These are phyloP conservation scores for Epizoanthus ramosus DNA, from an alignment of 92 coral and sea anemone species.

Conservation along the genomic window DNA sequence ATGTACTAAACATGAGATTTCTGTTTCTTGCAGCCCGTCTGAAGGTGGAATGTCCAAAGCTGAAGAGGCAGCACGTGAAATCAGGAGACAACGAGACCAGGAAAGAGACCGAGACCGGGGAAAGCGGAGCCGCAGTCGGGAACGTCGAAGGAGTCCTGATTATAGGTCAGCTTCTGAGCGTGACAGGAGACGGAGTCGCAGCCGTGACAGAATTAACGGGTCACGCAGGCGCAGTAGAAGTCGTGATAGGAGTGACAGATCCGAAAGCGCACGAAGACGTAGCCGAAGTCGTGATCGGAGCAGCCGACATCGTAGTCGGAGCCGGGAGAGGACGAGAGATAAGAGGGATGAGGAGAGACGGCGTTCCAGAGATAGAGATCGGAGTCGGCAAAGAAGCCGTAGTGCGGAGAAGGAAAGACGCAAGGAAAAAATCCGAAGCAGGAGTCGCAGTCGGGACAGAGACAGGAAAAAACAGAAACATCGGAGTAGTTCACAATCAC, in stretches of 20 bases:
- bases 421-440: slow-evolving; percentile 59
- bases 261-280: slow-evolving; percentile 60
- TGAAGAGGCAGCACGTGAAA: slow-evolving; percentile 41
- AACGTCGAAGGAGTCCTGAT: slow-evolving; percentile 66
- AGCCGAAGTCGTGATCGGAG: slow-evolving; percentile 65
- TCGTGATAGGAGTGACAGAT: slow-evolving; percentile 64
- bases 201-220: slow-evolving; percentile 49
- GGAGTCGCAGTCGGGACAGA: slow-evolving; percentile 71
- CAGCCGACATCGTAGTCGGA: slow-evolving; percentile 54
- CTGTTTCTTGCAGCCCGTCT: slow-evolving; percentile 9
- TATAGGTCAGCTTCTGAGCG: slow-evolving; percentile 47
- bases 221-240: slow-evolving; percentile 41
- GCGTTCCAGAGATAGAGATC: slow-evolving; percentile 1
- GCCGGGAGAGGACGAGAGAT: slow-evolving; percentile 29
- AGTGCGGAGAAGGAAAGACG: slow-evolving; percentile 50
- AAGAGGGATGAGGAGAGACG: slow-evolving; percentile 1
- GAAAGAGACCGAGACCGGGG: slow-evolving; percentile 45
- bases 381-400: slow-evolving; percentile 25
- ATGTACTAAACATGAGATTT: too few species aligned
- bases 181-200: slow-evolving; percentile 68
- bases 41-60: slow-evolving; percentile 37
- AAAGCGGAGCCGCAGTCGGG: slow-evolving; percentile 67
- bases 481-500: slow-evolving; percentile 8
- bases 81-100: slow-evolving; percentile 43
- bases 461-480: slow-evolving; percentile 31